These are phyloP conservation scores for Holothuria glaberrima DNA, from an alignment of 35 echinoderm and acorn worm species.

Conservation along the genomic window DNA sequence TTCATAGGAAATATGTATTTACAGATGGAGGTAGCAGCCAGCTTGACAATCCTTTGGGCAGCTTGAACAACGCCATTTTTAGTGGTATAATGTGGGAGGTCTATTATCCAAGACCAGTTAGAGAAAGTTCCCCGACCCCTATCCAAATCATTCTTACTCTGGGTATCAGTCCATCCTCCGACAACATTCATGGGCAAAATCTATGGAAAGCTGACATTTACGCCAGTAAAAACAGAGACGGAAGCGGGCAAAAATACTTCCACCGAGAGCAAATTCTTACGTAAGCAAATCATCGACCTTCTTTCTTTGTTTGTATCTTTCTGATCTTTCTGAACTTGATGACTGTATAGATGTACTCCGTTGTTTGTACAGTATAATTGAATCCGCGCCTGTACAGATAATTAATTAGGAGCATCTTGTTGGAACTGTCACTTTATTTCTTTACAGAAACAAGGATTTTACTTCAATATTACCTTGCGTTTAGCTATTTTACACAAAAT, in stretches of 20 bases:
- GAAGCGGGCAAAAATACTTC: constrained; percentile 3
- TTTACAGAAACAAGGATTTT: no score
- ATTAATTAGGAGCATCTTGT: no score
- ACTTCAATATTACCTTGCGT: no score
- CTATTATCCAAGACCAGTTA: background rate
- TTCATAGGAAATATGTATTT: background rate
- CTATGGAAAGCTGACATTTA: constrained; percentile 32
- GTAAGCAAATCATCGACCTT: background rate
- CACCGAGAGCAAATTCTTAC: constrained; percentile 33
- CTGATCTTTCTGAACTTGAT: no score
- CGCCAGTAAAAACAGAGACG: constrained; percentile 7
- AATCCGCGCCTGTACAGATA: no score
- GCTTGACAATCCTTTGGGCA: background rate
- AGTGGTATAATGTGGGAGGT: constrained; percentile 28
- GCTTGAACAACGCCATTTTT: constrained; percentile 5
- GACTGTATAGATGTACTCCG: no score
- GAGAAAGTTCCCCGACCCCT: background rate
- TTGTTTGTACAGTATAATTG: no score
- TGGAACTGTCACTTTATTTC: no score
- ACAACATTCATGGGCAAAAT: constrained; percentile 28
- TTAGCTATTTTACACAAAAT: no score
- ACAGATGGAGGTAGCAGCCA: background rate
- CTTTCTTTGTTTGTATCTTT: no score
- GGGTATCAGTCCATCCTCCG: background rate
- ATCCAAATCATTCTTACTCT: constrained; percentile 30